These are phyloP conservation scores for Antheraea yamamai DNA, from an alignment of 2,888 invertebrate species.

Conservation along the genomic window DNA sequence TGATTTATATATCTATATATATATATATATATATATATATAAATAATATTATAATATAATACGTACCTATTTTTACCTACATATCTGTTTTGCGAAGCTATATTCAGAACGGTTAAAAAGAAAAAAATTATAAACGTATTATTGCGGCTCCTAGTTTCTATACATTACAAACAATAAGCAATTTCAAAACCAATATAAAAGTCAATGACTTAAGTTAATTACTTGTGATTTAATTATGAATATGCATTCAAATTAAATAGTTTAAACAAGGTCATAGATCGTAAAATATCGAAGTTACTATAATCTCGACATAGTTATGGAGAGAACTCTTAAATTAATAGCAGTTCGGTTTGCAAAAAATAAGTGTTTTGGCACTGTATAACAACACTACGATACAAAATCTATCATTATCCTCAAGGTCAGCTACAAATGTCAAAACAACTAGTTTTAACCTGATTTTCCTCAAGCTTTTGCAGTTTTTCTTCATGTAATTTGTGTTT, in stretches of 20 bases:
- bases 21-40: too few relatives aligned
- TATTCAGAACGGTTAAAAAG: too few relatives aligned
- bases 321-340: background rate
- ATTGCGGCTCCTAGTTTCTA: too few relatives aligned
- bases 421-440: background rate
- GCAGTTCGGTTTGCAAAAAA: background rate
- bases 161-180: too few relatives aligned
- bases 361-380: background rate
- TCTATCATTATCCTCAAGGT: slow-evolving; percentile 6
- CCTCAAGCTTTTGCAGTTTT: background rate
- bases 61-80: too few relatives aligned
- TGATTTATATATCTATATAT: too few relatives aligned
- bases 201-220: background rate
- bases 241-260: background rate
- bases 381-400: background rate
- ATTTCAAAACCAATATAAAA: background rate
- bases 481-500: background rate
- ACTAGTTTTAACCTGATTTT: background rate
- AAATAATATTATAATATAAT: background rate
- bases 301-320: background rate
- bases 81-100: too few relatives aligned
- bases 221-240: background rate
- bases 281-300: background rate
- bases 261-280: background rate
- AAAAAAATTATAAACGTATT: too few relatives aligned